Evolutionary conservation across 2,113 vertebrate species (phyloP).

Genomic region (Eurystomus gularis): DNA sequence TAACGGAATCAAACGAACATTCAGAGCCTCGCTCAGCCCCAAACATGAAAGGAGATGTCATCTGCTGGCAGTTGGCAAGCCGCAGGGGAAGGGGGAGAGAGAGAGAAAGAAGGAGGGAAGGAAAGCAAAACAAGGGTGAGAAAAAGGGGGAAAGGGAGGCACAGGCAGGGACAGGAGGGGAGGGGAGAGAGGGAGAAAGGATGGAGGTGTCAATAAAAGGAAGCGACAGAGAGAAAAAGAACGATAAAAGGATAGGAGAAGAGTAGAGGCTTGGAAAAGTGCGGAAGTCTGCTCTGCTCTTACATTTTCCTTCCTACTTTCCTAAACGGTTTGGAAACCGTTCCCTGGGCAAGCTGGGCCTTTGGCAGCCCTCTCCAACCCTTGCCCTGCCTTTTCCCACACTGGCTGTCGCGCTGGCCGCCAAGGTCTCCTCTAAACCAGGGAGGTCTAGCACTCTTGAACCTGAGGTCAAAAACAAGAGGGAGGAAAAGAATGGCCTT

Average conservation of each 20-base stretch:
- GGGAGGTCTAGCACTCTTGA: constrained; percentile 73
- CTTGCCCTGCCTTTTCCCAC: constrained; percentile 61
- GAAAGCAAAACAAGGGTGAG: constrained; percentile 50
- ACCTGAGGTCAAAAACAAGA: constrained; percentile 71
- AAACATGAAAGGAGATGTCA: constrained; percentile 99
- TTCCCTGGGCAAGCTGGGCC: background rate
- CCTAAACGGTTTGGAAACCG: background rate
- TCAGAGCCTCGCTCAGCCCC: constrained; percentile 95
- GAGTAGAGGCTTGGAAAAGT: background rate
- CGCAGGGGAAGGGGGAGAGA: constrained; percentile 79
- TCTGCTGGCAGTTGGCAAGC: constrained; percentile 97
- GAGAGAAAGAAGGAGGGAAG: constrained; percentile 60
- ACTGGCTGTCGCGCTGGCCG: background rate
- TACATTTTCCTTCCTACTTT: background rate
- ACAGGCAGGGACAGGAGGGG: background rate
- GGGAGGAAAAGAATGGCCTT: constrained; percentile 67
- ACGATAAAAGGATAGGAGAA: background rate
- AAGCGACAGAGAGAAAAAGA: background rate
- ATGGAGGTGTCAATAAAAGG: background rate
- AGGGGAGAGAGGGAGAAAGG: background rate
- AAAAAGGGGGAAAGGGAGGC: background rate
- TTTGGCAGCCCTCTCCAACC: background rate
- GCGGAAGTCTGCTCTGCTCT: background rate
- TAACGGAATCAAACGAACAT: constrained; percentile 99
- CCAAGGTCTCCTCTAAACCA: constrained; percentile 23